These are phyloP conservation scores for Thalassarche chlororhynchos DNA, from an alignment of 2,113 vertebrate species.

Conservation along the genomic window DNA sequence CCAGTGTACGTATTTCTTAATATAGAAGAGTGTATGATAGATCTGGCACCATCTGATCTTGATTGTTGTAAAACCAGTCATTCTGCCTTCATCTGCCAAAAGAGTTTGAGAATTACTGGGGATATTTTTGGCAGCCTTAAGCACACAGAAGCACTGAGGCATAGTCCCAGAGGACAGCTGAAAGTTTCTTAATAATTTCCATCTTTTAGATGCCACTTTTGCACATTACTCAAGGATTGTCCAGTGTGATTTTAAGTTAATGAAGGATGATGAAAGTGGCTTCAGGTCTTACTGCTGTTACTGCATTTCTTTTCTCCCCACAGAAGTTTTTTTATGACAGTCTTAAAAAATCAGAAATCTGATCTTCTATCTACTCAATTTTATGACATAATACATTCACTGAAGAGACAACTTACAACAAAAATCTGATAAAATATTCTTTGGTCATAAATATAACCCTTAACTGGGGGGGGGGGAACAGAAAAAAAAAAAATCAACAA, in stretches of 20 bases:
- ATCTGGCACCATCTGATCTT: constrained; percentile 64
- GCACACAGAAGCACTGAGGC: constrained; percentile 37
- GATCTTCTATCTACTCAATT: neutral
- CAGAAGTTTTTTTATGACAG: neutral
- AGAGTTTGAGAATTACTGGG: constrained; percentile 44
- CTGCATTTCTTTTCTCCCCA: neutral
- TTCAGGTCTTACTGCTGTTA: neutral
- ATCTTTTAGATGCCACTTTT: constrained; percentile 29
- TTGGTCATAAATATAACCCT: neutral
- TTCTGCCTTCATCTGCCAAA: constrained; percentile 62
- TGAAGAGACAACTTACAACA: neutral
- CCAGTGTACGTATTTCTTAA: constrained; percentile 39
- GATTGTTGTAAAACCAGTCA: constrained; percentile 68
- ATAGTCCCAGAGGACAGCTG: constrained; percentile 42
- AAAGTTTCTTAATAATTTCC: constrained; percentile 44
- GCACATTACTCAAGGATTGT: neutral
- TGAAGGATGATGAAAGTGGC: neutral
- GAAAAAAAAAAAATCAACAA: neutral
- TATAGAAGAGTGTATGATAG: constrained; percentile 49
- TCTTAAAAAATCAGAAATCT: constrained; percentile 23
- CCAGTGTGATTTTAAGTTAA: constrained; percentile 29
- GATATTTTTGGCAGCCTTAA: constrained; percentile 54
- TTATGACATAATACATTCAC: neutral
- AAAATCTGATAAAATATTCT: neutral
- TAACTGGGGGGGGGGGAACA: neutral